Conservation (phyloP, 1,140 invertebrate species). For the Eufriesea mexicana region DNA sequence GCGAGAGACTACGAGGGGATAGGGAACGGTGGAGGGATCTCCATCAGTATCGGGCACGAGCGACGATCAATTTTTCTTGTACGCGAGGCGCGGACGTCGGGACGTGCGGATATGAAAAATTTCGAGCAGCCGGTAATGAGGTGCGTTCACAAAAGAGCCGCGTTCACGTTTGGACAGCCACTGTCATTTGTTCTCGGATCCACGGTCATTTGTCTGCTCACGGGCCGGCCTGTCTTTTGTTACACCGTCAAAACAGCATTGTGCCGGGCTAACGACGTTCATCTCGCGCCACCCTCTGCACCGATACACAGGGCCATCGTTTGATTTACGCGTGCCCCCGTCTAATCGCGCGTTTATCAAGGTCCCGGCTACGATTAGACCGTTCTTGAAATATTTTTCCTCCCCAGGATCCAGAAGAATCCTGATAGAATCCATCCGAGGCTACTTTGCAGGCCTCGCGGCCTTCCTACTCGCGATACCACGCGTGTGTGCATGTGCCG, state of each 20-base stretch:
- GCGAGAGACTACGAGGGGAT: neutral
- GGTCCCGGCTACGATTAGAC: neutral
- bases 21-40: conserved; percentile 6
- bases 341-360: conserved; percentile 51
- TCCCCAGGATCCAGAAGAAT: too few species aligned
- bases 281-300: conserved; percentile 58
- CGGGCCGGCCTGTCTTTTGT: conserved; percentile 71
- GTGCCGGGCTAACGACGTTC: conserved; percentile 75
- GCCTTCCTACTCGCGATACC: too few species aligned
- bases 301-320: conserved; percentile 33
- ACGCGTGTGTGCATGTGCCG: too few species aligned
- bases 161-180: conserved; percentile 68
- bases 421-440: too few species aligned
- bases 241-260: conserved; percentile 79
- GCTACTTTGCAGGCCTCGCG: too few species aligned
- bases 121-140: conserved; percentile 78
- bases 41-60: conserved; percentile 40
- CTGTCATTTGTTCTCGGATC: conserved; percentile 80
- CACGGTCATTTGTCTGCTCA: conserved; percentile 78
- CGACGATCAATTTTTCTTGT: conserved; percentile 69
- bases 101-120: conserved; percentile 77
- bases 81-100: conserved; percentile 35
- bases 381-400: neutral
- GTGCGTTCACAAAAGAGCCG: conserved; percentile 75
- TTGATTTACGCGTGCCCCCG: conserved; percentile 48